Evolutionary conservation across 2,888 invertebrate genomes (phyloP).

Genomic region (Eubasilissa splendida): DNA sequence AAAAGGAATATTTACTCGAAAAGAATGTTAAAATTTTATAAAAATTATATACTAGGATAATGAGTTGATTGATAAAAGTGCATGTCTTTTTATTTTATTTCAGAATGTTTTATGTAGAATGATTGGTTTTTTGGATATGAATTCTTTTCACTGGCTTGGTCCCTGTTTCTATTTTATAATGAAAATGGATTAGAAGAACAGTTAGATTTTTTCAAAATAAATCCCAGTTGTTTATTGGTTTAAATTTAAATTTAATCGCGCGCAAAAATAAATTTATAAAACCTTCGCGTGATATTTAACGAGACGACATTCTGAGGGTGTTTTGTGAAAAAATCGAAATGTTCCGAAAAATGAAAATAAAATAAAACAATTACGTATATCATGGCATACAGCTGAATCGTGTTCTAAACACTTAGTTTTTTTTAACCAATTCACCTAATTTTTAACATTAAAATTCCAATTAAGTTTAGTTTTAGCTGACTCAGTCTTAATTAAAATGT

Average conservation of each 20-base stretch:
- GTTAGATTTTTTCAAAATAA: slow-evolving; percentile 12
- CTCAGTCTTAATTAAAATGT: slow-evolving; percentile 42
- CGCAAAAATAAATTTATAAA: slow-evolving; percentile 3
- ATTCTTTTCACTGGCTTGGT: slow-evolving; percentile 51
- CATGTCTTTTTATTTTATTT: slow-evolving; percentile 24
- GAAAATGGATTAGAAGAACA: slow-evolving; percentile 32
- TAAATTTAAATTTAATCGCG: background rate
- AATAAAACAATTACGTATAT: slow-evolving; percentile 19
- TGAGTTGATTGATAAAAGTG: slow-evolving; percentile 4
- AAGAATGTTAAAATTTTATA: slow-evolving; percentile 34
- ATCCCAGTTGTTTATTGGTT: background rate
- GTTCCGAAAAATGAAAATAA: slow-evolving; percentile 17
- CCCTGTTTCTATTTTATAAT: slow-evolving; percentile 48
- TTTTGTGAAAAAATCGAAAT: slow-evolving; percentile 15
- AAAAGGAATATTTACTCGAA: slow-evolving; percentile 24
- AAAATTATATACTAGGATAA: slow-evolving; percentile 19
- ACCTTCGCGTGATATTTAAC: too few species aligned
- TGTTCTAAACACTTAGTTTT: slow-evolving; percentile 1
- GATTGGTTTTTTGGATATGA: slow-evolving; percentile 57
- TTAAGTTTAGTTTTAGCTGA: slow-evolving; percentile 28
- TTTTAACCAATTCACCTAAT: slow-evolving; percentile 6
- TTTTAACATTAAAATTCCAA: slow-evolving; percentile 33
- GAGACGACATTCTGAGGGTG: background rate
- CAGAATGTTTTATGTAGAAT: slow-evolving; percentile 51
- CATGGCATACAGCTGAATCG: slow-evolving; percentile 43